Evolutionary conservation across 92 coral and sea anemone genomes (phyloP).

Genomic region (Scolanthus callimorphus): DNA sequence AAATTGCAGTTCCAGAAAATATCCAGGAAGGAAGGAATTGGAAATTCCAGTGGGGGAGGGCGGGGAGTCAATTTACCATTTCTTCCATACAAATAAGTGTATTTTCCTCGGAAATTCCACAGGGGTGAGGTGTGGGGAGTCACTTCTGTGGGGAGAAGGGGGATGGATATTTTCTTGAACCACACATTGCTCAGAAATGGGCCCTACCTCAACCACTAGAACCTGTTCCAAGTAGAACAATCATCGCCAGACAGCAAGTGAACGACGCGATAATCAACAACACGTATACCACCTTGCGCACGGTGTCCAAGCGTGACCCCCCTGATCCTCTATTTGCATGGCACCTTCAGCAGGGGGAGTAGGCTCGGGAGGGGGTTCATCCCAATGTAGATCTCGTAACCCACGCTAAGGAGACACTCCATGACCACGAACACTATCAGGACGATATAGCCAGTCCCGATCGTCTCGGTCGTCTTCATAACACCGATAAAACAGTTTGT

Average conservation of each 20-base stretch:
- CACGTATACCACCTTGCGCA: conserved; percentile 16
- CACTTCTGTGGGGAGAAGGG: too few relatives aligned
- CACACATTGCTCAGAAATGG: too few relatives aligned
- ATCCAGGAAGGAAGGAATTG: too few relatives aligned
- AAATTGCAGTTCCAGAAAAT: too few relatives aligned
- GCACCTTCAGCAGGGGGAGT: background rate
- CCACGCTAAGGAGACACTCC: background rate
- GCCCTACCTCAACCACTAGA: too few relatives aligned
- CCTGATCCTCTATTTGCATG: background rate
- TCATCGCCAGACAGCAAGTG: conserved; percentile 5
- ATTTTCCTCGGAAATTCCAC: too few relatives aligned
- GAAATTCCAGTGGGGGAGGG: too few relatives aligned
- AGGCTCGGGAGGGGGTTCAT: background rate
- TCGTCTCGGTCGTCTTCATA: conserved; percentile 5
- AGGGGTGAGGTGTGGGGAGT: too few relatives aligned
- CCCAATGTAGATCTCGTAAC: conserved; percentile 11
- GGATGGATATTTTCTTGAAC: too few relatives aligned
- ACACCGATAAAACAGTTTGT: conserved; percentile 33
- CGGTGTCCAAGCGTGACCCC: background rate
- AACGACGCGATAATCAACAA: conserved; percentile 3
- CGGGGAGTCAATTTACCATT: too few relatives aligned
- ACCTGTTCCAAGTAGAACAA: conserved; percentile 14
- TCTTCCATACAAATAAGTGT: too few relatives aligned
- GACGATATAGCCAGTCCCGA: conserved; percentile 7
- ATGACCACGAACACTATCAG: conserved; percentile 20